Evolutionary conservation across 1,140 invertebrate genomes (phyloP).

Genomic region (Trichonephila inaurata): DNA sequence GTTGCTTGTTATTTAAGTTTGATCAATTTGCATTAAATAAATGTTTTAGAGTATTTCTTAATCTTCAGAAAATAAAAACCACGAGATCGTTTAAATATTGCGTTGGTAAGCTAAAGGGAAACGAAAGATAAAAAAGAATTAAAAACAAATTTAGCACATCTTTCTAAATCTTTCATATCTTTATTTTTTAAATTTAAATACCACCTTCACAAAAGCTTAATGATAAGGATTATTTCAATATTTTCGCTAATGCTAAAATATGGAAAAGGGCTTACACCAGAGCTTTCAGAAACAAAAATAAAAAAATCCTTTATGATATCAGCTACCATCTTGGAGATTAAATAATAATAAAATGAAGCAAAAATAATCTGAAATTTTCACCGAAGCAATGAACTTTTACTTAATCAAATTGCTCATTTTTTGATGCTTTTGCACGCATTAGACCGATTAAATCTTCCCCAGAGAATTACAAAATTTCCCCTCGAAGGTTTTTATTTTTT

Average conservation of each 20-base stretch:
- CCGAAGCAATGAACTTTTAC: not conserved
- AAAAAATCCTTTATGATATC: not conserved
- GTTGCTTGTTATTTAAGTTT: too few relatives aligned
- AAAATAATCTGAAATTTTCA: conserved; percentile 9
- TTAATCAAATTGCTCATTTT: conserved; percentile 5
- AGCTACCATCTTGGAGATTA: not conserved
- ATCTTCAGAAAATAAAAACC: too few relatives aligned
- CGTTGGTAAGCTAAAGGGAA: too few relatives aligned
- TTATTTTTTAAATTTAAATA: too few relatives aligned
- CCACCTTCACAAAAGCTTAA: not conserved
- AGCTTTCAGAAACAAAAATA: not conserved
- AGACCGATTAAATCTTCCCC: not conserved
- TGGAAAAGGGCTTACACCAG: not conserved
- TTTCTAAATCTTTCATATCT: too few relatives aligned
- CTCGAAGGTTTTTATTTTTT: not conserved
- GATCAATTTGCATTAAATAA: too few relatives aligned
- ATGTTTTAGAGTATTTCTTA: too few relatives aligned
- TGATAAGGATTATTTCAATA: not conserved
- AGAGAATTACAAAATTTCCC: not conserved
- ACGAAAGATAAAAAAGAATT: too few relatives aligned
- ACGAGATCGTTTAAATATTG: too few relatives aligned
- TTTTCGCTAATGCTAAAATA: not conserved
- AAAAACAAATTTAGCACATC: too few relatives aligned
- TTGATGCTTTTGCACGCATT: not conserved
- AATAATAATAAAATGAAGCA: conserved; percentile 1